Evolutionary conservation across 2,113 vertebrate genomes (phyloP).

Genomic region (Actenoides lindsayi): DNA sequence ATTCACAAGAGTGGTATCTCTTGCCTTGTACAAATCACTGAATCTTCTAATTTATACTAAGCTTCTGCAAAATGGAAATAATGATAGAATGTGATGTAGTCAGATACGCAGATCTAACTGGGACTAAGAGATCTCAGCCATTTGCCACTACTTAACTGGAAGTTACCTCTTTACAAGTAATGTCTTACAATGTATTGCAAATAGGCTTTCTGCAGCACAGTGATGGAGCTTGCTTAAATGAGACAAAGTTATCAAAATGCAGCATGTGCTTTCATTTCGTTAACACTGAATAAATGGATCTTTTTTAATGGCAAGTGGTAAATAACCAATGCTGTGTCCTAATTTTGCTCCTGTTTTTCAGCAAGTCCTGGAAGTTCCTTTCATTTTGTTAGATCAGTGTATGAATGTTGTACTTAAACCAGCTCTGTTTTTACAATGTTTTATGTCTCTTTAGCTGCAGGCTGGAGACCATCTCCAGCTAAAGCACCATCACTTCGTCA

Average conservation of each 20-base stretch:
- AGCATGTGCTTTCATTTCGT: neutral
- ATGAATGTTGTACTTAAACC: neutral
- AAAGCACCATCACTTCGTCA: slow-evolving; percentile 6
- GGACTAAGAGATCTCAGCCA: neutral
- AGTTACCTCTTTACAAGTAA: neutral
- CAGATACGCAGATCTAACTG: neutral
- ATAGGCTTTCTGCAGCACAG: neutral
- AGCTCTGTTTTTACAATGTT: neutral
- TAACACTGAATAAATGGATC: neutral
- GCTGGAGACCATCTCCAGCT: neutral
- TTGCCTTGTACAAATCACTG: neutral
- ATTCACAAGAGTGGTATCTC: neutral
- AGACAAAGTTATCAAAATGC: neutral
- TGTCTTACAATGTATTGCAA: neutral
- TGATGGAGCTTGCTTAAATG: neutral
- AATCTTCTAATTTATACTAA: neutral
- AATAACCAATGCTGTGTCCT: neutral
- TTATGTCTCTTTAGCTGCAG: slow-evolving; percentile 25
- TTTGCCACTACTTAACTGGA: neutral
- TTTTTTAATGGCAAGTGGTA: neutral
- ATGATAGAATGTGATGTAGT: neutral
- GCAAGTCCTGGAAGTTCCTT: neutral
- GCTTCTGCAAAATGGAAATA: neutral
- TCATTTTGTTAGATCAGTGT: neutral
- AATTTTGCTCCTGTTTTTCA: neutral